Evolutionary conservation across 2,888 invertebrate species (phyloP).

Genomic region (Drosophila recens): DNA sequence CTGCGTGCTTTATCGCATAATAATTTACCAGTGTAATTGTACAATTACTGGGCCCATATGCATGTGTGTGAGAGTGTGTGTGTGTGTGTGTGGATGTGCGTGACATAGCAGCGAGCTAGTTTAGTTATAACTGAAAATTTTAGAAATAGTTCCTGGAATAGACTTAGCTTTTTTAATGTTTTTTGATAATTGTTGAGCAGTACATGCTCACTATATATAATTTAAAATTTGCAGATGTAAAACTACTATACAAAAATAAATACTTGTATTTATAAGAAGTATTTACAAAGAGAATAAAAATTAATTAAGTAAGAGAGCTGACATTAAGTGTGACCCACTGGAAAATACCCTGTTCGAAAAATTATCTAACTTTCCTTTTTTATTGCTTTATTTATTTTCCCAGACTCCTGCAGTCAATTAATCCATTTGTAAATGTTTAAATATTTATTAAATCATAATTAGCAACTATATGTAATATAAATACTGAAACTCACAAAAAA

Average conservation of each 20-base stretch:
- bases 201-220: conserved; percentile 43
- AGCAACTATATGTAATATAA: not conserved
- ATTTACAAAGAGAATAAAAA: not conserved
- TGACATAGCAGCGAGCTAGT: conserved; percentile 36
- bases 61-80: conserved; percentile 8
- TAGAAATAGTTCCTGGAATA: conserved; percentile 60
- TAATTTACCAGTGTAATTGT: conserved; percentile 81
- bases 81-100: conserved; percentile 33
- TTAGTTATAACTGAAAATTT: conserved; percentile 31
- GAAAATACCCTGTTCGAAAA: not conserved
- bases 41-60: conserved; percentile 66
- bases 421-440: not conserved
- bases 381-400: not conserved
- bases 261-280: too few relatives aligned
- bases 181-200: conserved; percentile 17
- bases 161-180: conserved; percentile 6
- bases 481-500: not conserved
- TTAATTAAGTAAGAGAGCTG: not conserved
- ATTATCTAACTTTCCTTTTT: not conserved
- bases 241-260: not conserved
- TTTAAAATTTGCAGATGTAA: conserved; percentile 5
- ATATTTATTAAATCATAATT: not conserved
- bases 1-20: conserved; percentile 82
- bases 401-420: not conserved
- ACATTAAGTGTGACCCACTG: too few relatives aligned